These are phyloP conservation scores for Spisula solida DNA, from an alignment of 2,888 invertebrate species.

Conservation along the genomic window DNA sequence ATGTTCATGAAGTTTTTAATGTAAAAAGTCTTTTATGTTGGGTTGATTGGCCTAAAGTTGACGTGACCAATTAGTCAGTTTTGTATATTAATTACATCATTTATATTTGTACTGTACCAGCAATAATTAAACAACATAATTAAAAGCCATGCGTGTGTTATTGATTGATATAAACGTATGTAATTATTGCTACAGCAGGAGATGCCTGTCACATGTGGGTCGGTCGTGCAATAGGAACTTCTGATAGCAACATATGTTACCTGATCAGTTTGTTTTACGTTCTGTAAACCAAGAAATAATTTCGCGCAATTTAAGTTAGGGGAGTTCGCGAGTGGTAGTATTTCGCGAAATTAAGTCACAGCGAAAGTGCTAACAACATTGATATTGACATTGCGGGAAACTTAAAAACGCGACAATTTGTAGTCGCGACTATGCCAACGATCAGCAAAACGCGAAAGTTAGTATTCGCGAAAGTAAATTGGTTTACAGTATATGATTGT, in stretches of 20 bases:
- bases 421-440: too few species aligned
- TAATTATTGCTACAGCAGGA: not conserved
- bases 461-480: too few species aligned
- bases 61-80: not conserved
- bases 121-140: not conserved
- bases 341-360: too few species aligned
- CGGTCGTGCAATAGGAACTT: not conserved
- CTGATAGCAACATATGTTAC: constrained; percentile 1
- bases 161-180: not conserved
- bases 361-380: too few species aligned
- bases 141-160: not conserved
- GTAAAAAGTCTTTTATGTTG: not conserved
- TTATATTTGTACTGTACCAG: not conserved
- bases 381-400: too few species aligned
- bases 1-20: too few species aligned
- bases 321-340: too few species aligned
- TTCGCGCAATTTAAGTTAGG: too few species aligned
- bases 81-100: not conserved
- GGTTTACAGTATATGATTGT: not conserved
- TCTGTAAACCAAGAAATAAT: too few species aligned
- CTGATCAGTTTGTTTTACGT: too few species aligned
- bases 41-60: not conserved
- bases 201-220: not conserved
- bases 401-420: too few species aligned
- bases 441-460: too few species aligned